Percentiles rank a stretch among this genome's conserved stretches.
These are phyloP conservation scores for Etheostoma perlongum DNA, from an alignment of 2,797 vertebrate genomes.

Conservation along the genomic window DNA sequence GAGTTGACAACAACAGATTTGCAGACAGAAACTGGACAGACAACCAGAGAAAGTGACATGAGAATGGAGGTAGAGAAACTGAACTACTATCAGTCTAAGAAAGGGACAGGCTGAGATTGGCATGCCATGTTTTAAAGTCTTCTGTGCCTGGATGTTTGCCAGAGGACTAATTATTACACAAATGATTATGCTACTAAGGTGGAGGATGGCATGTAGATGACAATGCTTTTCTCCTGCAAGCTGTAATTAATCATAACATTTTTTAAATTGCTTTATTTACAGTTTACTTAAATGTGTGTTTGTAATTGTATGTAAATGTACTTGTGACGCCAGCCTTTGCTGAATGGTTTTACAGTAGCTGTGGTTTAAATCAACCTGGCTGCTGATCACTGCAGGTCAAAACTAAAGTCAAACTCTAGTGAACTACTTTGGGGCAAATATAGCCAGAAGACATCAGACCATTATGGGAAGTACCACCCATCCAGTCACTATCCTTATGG, in stretches of 20 bases:
- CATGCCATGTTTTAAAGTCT: conserved; percentile 4
- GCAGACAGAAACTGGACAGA: conserved; percentile 4
- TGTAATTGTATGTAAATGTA: not conserved
- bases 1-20: conserved; percentile 11
- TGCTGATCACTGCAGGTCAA: not conserved
- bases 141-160: conserved; percentile 7
- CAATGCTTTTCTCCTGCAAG: conserved; percentile 4
- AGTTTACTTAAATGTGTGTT: not conserved
- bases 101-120: not conserved
- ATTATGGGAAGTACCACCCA: not conserved
- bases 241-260: conserved; percentile 3
- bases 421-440: not conserved
- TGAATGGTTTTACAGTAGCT: conserved; percentile 5
- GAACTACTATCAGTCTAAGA: not conserved
- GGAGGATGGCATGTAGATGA: not conserved
- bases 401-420: not conserved
- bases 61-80: not conserved
- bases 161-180: not conserved
- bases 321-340: not conserved
- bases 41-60: conserved; percentile 3
- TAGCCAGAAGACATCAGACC: not conserved
- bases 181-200: not conserved
- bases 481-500: not conserved
- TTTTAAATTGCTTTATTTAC: too few relatives aligned
- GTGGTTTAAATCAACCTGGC: not conserved